Evolutionary conservation across 2,113 vertebrate genomes (phyloP).

Genomic region (Xenopus borealis): DNA sequence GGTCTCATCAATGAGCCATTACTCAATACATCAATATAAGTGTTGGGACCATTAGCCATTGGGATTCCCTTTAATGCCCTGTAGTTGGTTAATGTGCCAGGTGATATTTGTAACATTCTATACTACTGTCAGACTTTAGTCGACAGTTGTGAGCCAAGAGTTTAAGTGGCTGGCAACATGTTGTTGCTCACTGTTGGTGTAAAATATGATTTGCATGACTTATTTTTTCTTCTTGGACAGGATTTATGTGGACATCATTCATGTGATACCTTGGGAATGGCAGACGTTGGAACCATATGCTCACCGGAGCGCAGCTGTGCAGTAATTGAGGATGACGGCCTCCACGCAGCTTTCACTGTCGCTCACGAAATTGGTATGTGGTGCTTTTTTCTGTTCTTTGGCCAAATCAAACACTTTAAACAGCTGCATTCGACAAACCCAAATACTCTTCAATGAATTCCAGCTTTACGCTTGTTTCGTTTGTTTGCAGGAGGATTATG

Average conservation of each 20-base stretch:
- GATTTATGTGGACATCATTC: slow-evolving; percentile 98
- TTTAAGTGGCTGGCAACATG: slow-evolving; percentile 43
- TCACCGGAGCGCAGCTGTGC: slow-evolving; percentile 96
- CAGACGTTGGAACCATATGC: slow-evolving; percentile 97
- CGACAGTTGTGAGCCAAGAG: neutral
- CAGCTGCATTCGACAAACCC: slow-evolving; percentile 71
- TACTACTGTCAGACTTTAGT: slow-evolving; percentile 6
- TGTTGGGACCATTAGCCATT: too few relatives aligned
- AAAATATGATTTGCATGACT: slow-evolving; percentile 55
- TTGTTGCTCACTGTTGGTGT: slow-evolving; percentile 49
- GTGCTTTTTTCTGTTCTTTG: slow-evolving; percentile 67
- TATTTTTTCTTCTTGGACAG: slow-evolving; percentile 63
- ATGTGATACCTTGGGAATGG: slow-evolving; percentile 98
- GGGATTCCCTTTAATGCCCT: too few relatives aligned
- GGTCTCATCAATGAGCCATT: too few relatives aligned
- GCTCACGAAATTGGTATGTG: slow-evolving; percentile 96
- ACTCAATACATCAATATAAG: too few relatives aligned
- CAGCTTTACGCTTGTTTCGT: slow-evolving; percentile 67
- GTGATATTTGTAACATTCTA: slow-evolving; percentile 24
- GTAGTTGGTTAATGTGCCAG: slow-evolving; percentile 16
- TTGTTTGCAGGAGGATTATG: slow-evolving; percentile 59
- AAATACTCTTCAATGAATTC: slow-evolving; percentile 73
- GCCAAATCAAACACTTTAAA: slow-evolving; percentile 77
- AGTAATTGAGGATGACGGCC: slow-evolving; percentile 96
- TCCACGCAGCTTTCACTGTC: slow-evolving; percentile 95